Percentiles rank a stretch among this genome's conserved stretches.
Conservation (phyloP, 2,113 vertebrate species). For the Trogon melanurus region DNA sequence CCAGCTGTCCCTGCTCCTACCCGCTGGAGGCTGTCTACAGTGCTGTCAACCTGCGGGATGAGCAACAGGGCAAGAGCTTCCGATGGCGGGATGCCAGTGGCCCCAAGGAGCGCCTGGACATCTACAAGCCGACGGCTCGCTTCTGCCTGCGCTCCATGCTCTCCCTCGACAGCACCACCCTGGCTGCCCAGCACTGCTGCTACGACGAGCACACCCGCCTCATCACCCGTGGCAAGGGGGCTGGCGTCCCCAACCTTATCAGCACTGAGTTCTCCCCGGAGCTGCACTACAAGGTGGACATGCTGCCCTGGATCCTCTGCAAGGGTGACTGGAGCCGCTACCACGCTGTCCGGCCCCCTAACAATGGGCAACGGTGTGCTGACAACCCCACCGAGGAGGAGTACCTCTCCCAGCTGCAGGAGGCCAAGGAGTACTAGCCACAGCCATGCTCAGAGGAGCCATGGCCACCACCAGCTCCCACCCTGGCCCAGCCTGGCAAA, state of each 20-base stretch:
- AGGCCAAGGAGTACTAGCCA: conserved; percentile 88
- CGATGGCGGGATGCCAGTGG: conserved; percentile 89
- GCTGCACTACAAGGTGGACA: conserved; percentile 94
- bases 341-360: conserved; percentile 84
- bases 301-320: conserved; percentile 92
- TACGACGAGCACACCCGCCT: conserved; percentile 83
- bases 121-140: conserved; percentile 88
- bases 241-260: conserved; percentile 87
- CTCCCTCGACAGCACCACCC: conserved; percentile 81
- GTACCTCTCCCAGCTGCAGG: conserved; percentile 90
- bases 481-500: neutral
- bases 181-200: conserved; percentile 91
- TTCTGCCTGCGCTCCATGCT: conserved; percentile 90
- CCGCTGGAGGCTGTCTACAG: conserved; percentile 82
- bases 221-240: conserved; percentile 90
- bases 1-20: conserved; percentile 90
- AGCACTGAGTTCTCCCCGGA: conserved; percentile 91
- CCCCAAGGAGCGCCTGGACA: conserved; percentile 86
- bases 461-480: accelerated
- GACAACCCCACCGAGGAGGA: conserved; percentile 87
- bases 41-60: conserved; percentile 81
- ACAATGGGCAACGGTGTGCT: conserved; percentile 82
- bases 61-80: conserved; percentile 78
- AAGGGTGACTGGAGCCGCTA: conserved; percentile 95
- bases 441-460: neutral